A percentile compares a stretch with the other conserved stretches of the same genome.
These are phyloP conservation scores for Malthinus seriepunctatus DNA, from an alignment of 2,888 invertebrate genomes.

Conservation along the genomic window DNA sequence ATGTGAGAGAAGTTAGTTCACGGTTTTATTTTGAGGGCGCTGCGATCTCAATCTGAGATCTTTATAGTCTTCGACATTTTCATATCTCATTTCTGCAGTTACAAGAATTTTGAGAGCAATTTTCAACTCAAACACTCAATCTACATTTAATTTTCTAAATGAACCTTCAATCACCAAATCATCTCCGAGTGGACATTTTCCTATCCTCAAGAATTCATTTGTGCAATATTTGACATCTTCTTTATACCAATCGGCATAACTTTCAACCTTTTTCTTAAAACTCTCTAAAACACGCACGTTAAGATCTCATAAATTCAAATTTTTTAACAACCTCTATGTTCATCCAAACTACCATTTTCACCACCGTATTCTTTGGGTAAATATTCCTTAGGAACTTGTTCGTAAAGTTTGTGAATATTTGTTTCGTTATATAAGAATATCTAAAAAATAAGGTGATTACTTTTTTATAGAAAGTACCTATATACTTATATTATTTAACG, in stretches of 20 bases:
- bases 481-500: no score
- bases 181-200: conserved; percentile 54
- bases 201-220: conserved; percentile 59
- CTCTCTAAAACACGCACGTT: conserved; percentile 7
- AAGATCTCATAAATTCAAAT: neutral
- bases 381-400: neutral
- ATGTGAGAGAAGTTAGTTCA: no score
- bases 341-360: neutral
- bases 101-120: no score
- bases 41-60: no score
- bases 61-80: no score
- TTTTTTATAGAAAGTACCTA: no score
- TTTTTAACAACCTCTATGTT: neutral
- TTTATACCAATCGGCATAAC: conserved; percentile 57
- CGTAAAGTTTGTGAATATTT: neutral
- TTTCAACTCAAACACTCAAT: no score
- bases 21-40: no score
- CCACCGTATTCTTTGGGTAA: neutral
- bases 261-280: no score
- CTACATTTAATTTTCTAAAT: neutral
- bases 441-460: no score
- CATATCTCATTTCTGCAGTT: no score
- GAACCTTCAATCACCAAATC: neutral
- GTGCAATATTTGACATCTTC: conserved; percentile 59
- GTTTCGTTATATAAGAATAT: neutral